Evolutionary conservation across 2,797 vertebrate species (phyloP), one percentile per base, ranked within the genome.

Genomic region (Protonibea diacanthus): DNA sequence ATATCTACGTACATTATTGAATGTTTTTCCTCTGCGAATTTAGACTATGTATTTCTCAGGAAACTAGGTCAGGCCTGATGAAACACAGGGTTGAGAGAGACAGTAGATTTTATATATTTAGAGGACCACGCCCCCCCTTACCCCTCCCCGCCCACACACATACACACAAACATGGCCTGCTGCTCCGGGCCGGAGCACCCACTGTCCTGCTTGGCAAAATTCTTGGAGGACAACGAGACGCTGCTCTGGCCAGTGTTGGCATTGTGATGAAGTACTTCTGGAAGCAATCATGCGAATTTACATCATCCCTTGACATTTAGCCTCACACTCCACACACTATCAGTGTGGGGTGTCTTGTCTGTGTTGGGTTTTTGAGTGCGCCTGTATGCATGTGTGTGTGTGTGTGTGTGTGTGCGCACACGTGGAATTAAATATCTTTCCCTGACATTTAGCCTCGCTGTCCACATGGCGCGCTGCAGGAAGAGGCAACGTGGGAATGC

Each of bases 231-330:
- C 88, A 85, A 78, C 67, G 69, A 89, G 82, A 89, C 69, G 60
- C 62, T 51, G 80, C 81, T 89, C 70, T 71, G 74, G 73, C 84
- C 81, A 23, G 73, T 33, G 33, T 74, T 82, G 89, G 77, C 80
- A 88, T 62, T 72, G 86, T 92, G 90, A 94, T 87, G 73, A 90
- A 92, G 89, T 88, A 87, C 82, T 92, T 90, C 81, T 86, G 75
- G 84, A 91, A 85, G 77, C 93, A 93, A 93, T 93, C 88, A 90
- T 78, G 81, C 42, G 84, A 91, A 94, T 94, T 94, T 90, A 93
- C 89, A 88, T 92, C 89, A 88, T 92, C 84, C 76, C 85, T 86
- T 94, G 94, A 94, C 94, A 94, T 94, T 93, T 93, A 93, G 90
- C 85, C 88, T 81, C 78, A 83, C 80, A 84, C 86, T 90, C 88